phyloP scores from a whole-genome alignment of 2,113 vertebrate genomes.

The Triplophysa siluroides region DNA sequence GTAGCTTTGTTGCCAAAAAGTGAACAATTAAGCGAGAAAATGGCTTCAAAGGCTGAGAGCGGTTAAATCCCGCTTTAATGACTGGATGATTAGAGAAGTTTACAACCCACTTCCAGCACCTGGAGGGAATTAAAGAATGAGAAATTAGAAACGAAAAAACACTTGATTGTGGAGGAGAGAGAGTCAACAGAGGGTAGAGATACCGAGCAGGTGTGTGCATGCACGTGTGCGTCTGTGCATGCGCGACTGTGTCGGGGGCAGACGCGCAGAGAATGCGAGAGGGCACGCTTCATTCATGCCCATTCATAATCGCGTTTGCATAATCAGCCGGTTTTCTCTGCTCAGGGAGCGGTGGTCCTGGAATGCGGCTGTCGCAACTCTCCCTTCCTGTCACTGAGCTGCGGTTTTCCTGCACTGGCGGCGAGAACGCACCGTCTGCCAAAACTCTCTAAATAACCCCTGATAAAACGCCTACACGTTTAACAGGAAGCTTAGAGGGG shows the following conservation, averaged over 20 bases:
- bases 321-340: constrained; percentile 45
- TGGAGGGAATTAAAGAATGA: constrained; percentile 45
- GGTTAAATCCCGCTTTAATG: constrained; percentile 27
- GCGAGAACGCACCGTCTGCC: constrained; percentile 22
- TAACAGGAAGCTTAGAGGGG: constrained; percentile 37
- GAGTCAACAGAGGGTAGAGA: not conserved
- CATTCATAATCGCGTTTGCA: constrained; percentile 46
- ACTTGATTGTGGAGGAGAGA: constrained; percentile 51
- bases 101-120: constrained; percentile 36
- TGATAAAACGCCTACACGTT: constrained; percentile 57
- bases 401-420: constrained; percentile 32
- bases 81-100: constrained; percentile 31
- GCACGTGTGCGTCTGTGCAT: constrained; percentile 63
- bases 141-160: constrained; percentile 55
- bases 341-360: constrained; percentile 48
- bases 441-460: constrained; percentile 64
- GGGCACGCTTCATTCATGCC: constrained; percentile 61
- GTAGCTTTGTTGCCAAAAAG: constrained; percentile 37
- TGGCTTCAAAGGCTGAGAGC: constrained; percentile 31
- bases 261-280: constrained; percentile 53
- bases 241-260: constrained; percentile 63
- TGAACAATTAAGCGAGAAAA: constrained; percentile 35
- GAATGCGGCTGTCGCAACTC: constrained; percentile 51
- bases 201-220: constrained; percentile 47
- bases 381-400: constrained; percentile 23